Evolutionary conservation across 2,113 vertebrate genomes (phyloP), one percentile per base, ranked within the genome.

Genomic region (Orcinus orca): DNA sequence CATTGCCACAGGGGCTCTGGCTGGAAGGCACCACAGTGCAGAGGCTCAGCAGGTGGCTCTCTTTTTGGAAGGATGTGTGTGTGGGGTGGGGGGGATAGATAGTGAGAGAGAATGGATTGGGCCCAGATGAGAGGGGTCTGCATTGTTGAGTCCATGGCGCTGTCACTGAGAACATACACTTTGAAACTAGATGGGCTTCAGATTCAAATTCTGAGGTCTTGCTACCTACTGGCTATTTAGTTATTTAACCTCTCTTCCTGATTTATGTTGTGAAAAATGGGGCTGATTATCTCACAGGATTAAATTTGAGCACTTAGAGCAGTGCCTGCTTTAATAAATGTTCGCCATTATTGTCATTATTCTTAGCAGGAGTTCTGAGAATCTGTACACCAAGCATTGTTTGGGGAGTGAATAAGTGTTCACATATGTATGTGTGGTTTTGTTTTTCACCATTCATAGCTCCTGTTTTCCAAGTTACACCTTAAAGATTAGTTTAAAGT

Each of bases 301-400:
- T 95, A 7, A 41, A 25, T 21, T 1, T 55, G 36, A 88, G n/a
- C 8, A 6, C 63, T 44, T n/a, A 12, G 31, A 93, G 83, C n/a
- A 44, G 36, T 23, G 36, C 38, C 41, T n/a, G 1, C 44, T 44
- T 44, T 23, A 36, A 4, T 62, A 26, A 13, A 1, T n/a, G 29
- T 62, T 60, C 0, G 4, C 79, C 4, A 2, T 20, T 5, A 0
- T 47, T 38, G 25, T 31, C 55, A 20, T 86, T 44, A 1, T 29
- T 47, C 17, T 3, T 36, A 50, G 44, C 50, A n/a, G 62, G 71
- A 65, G 18, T 21, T 94, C 60, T 25, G 2, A 21, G 18, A n/a
- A 29, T 18, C 23, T 41, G 0, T 18, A 13, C 38, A 47, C 25
- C 26, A 21, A 7, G 25, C 13, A 1, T 31, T 18, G 68, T 84